Base-by-base conservation (phyloP, 2,797 vertebrate genomes). In the Anguilla pacifica region DNA sequence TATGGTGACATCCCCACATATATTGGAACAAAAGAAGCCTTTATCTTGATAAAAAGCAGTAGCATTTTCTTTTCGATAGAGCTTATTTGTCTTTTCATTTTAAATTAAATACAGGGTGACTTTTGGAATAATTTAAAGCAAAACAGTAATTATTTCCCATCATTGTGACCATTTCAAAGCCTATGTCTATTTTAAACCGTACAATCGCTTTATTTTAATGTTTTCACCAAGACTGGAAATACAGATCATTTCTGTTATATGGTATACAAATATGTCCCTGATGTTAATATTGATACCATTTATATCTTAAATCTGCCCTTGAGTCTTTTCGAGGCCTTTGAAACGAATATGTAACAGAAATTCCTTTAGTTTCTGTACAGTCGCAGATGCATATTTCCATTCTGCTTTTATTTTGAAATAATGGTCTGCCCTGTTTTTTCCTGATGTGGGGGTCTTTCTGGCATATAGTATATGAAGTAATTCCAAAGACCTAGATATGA, bases 301-400 rank as follows among this genome's bases (percentile, higher is more conserved):
- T 31, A 3, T 67, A 67, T 67, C 64, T 74, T 74, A 74, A 74
- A 17, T 81, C 0, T 51, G 6, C 1, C 4, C 15, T 15, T 77
- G 6, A 13, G 11, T 39, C 43, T 19, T 6, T 43, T 79, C 35
- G 46, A 79, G 15, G 15, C 31, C 74, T 39, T 39, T 43, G 17
- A 79, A 79, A 79, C 15, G 43, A 39, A 79, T 79, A 79, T 79
- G 74, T 46, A 79, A 19, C 22, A 82, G 46, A 82, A 22, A 82
- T 77, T 39, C 74, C 35, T 35, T 35, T 74, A 2, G 11, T 74
- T 77, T 77, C 3, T 43, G 2, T 15, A 74, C 31, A 43, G 74
- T 15, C 5, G 13, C 7, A 53, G 51, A 53, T 39, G 39, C 5
- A 51, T 49, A 7, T 13, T 43, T 10, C 6, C 13, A 46, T 17